Conservation (phyloP, 2,113 vertebrate genomes). For the Leptobrachium ailaonicum region DNA sequence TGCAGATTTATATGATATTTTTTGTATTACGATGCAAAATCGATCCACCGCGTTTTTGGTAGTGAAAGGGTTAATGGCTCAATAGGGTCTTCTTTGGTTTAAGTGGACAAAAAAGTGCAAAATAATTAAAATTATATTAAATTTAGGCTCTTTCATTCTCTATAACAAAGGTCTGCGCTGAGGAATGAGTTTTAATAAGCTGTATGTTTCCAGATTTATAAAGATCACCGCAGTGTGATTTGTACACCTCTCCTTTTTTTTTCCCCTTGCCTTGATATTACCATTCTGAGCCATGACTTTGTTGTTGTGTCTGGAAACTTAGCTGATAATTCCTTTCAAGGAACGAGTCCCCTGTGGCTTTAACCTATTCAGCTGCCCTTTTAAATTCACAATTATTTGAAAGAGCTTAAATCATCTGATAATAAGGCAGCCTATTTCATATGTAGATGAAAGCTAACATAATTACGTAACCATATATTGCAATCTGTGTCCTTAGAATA, state of each 20-base stretch:
- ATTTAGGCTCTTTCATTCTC: no score
- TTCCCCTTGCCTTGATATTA: background rate
- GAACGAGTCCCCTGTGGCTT: background rate
- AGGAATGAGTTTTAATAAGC: no score
- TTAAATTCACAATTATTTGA: background rate
- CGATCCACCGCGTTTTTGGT: no score
- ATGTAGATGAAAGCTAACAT: background rate
- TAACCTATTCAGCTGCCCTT: conserved; percentile 4
- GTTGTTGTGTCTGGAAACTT: background rate
- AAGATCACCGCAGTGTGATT: background rate
- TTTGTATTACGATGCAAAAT: no score
- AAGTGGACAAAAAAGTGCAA: no score
- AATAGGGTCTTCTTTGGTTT: no score
- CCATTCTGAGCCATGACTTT: background rate
- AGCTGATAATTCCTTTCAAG: background rate
- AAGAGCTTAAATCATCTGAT: conserved; percentile 4
- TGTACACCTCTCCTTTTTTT: background rate
- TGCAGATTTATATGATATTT: no score
- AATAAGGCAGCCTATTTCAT: background rate
- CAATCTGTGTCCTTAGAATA: background rate
- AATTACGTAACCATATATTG: background rate
- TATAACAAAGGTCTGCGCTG: no score
- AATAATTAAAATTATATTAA: no score
- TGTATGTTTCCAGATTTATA: no score
- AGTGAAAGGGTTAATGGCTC: no score